Conservation (phyloP, 1,140 invertebrate species). For the Drosophila sp. region DNA sequence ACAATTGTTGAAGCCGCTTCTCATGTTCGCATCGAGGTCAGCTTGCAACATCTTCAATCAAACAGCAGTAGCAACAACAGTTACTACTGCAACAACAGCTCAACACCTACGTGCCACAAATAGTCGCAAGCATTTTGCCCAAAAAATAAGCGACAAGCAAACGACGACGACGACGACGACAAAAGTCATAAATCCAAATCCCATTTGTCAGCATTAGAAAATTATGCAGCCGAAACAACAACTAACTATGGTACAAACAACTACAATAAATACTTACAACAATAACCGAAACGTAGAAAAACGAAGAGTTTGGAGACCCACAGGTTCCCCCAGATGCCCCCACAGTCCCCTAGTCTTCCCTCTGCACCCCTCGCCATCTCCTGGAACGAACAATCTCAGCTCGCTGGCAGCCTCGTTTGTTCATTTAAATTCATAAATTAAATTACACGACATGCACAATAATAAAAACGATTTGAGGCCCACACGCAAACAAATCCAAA, state of each 20-base stretch:
- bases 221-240: conserved; percentile 68
- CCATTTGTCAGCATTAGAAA: conserved; percentile 83
- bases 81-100: conserved; percentile 20
- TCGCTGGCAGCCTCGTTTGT: conserved; percentile 57
- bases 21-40: conserved; percentile 71
- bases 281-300: conserved; percentile 42
- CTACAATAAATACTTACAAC: conserved; percentile 27
- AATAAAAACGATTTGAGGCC: conserved; percentile 82
- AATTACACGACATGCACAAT: conserved; percentile 83
- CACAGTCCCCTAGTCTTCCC: neutral
- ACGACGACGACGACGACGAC: conserved; percentile 40
- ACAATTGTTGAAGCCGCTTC: conserved; percentile 49
- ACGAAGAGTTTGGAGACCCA: conserved; percentile 30
- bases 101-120: conserved; percentile 72
- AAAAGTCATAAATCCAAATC: conserved; percentile 81
- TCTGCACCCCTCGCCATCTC: neutral
- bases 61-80: conserved; percentile 45
- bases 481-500: conserved; percentile 75
- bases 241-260: conserved; percentile 40
- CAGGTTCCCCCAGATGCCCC: neutral
- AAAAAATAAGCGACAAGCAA: conserved; percentile 12
- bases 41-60: conserved; percentile 80
- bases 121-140: conserved; percentile 40
- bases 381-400: neutral
- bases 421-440: conserved; percentile 81